Evolutionary conservation across 2,797 vertebrate genomes (phyloP).

Genomic region (Morelia viridis): DNA sequence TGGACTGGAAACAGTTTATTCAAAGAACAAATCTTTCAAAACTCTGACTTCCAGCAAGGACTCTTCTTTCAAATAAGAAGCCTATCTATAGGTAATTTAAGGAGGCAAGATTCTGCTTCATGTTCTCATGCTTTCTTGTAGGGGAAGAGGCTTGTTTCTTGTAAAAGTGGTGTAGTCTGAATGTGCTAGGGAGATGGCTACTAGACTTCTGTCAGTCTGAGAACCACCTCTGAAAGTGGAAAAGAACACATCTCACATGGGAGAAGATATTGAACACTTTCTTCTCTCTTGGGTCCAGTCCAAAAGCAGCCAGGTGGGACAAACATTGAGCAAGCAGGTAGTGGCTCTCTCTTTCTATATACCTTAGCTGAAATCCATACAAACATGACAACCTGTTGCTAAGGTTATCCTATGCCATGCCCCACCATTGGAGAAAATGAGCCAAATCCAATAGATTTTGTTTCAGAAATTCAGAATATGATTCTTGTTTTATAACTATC

Average conservation of each 20-base stretch:
- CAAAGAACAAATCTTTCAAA: no score
- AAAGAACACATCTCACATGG: background rate
- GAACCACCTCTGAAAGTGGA: background rate
- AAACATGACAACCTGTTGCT: background rate
- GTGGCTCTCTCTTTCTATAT: background rate
- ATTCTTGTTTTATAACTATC: background rate
- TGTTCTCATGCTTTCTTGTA: background rate
- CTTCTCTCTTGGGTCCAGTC: background rate
- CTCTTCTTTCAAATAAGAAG: no score
- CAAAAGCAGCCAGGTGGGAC: background rate
- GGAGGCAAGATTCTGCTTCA: background rate
- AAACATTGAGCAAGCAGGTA: background rate
- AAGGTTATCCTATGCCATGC: background rate
- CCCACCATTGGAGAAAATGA: background rate
- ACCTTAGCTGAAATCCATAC: background rate
- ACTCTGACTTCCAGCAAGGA: no score
- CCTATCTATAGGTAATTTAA: no score
- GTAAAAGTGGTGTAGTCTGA: background rate
- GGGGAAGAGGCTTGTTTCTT: background rate
- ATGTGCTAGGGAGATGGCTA: background rate
- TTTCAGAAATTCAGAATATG: conserved; percentile 8
- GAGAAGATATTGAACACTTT: background rate
- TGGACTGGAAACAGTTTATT: no score
- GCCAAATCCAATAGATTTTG: background rate
- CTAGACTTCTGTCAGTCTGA: background rate